A percentile compares a stretch with the other conserved stretches of the same genome.
phyloP scores from a whole-genome alignment of 2,113 vertebrate species.

The Calyptomena viridis region DNA sequence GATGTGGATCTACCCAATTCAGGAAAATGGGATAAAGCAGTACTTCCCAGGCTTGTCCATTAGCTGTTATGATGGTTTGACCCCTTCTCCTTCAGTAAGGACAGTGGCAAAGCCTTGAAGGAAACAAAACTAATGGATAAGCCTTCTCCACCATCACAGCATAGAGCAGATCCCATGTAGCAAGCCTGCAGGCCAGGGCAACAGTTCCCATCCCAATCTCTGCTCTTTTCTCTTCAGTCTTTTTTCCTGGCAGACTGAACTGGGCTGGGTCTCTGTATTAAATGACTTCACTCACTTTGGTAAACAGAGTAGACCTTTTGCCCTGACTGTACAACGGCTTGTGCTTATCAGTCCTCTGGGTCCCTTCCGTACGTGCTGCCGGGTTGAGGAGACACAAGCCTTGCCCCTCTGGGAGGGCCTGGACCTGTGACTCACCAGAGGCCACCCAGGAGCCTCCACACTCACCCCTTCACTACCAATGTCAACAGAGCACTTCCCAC shows the following conservation, averaged over 20 bases:
- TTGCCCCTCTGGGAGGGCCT: background rate
- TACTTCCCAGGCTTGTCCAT: background rate
- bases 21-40: background rate
- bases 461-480: background rate
- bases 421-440: background rate
- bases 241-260: background rate
- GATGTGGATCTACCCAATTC: background rate
- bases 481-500: background rate
- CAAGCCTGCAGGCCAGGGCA: background rate
- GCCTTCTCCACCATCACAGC: background rate
- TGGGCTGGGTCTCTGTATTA: background rate
- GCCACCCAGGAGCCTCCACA: conserved; percentile 36
- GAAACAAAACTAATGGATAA: background rate
- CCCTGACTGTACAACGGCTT: accelerated
- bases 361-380: accelerated
- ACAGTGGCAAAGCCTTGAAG: background rate
- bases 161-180: background rate
- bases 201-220: background rate
- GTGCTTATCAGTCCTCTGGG: background rate
- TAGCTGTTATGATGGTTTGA: background rate
- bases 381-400: background rate
- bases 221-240: background rate
- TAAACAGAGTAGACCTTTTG: background rate
- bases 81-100: background rate
- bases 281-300: background rate